These are phyloP conservation scores for Hylaea fasciaria DNA, from an alignment of 2,888 invertebrate species.

Conservation along the genomic window DNA sequence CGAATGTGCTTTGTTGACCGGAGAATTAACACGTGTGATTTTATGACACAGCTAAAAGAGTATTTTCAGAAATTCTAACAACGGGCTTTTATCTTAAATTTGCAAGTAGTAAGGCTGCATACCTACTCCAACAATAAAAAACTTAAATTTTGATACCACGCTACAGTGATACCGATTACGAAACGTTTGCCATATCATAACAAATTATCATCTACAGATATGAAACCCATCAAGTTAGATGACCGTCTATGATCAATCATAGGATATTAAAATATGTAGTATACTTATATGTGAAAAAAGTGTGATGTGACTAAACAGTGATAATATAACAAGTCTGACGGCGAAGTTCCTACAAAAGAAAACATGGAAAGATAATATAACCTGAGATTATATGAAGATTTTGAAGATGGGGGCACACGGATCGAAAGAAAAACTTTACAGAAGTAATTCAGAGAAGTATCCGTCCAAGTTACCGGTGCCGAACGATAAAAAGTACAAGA, in stretches of 20 bases:
- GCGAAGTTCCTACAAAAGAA: slow-evolving; percentile 58
- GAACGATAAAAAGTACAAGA: slow-evolving; percentile 84
- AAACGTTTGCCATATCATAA: slow-evolving; percentile 18
- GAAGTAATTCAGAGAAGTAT: slow-evolving; percentile 87
- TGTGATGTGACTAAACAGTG: slow-evolving; percentile 65
- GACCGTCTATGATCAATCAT: slow-evolving; percentile 44
- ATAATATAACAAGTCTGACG: slow-evolving; percentile 46
- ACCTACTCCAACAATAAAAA: neutral
- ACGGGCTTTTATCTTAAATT: slow-evolving; percentile 1
- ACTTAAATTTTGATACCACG: slow-evolving; percentile 59
- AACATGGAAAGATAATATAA: slow-evolving; percentile 58
- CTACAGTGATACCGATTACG: slow-evolving; percentile 23
- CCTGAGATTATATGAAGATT: slow-evolving; percentile 68
- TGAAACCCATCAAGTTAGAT: slow-evolving; percentile 47
- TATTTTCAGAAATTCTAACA: slow-evolving; percentile 5
- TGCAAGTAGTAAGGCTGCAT: neutral
- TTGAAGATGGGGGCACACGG: slow-evolving; percentile 90
- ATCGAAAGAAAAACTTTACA: slow-evolving; percentile 89
- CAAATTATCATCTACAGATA: slow-evolving; percentile 42
- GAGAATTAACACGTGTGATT: slow-evolving; percentile 59
- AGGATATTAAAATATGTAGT: slow-evolving; percentile 42
- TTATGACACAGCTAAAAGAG: slow-evolving; percentile 22
- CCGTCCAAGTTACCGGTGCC: slow-evolving; percentile 84
- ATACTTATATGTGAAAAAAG: slow-evolving; percentile 41
- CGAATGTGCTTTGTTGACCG: slow-evolving; percentile 74